Percentiles rank a stretch among this genome's conserved stretches.
These are phyloP conservation scores for Fukomys damarensis DNA, from an alignment of 2,113 vertebrate genomes.

Conservation along the genomic window DNA sequence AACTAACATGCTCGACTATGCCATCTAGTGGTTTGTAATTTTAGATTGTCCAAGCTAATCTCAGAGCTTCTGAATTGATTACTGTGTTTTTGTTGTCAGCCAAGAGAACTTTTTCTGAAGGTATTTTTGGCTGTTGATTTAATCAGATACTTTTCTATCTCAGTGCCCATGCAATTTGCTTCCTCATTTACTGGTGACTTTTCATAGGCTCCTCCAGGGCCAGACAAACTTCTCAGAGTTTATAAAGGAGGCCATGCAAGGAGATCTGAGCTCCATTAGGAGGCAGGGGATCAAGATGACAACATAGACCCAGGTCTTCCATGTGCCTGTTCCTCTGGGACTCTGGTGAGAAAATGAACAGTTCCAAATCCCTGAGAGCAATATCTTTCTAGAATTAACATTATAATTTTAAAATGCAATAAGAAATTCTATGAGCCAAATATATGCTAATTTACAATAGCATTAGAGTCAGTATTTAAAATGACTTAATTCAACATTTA, in stretches of 20 bases:
- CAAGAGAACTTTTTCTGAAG: rapidly evolving
- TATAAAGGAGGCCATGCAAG: no score
- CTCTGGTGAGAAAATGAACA: not conserved
- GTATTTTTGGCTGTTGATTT: no score
- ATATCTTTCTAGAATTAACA: not conserved
- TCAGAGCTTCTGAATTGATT: not conserved
- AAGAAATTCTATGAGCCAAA: not conserved
- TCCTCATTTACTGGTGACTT: no score
- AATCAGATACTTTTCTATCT: no score
- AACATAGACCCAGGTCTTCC: no score
- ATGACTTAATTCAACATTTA: not conserved
- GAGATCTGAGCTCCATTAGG: not conserved
- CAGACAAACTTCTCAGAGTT: not conserved
- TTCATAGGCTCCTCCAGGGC: not conserved
- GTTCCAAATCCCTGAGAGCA: not conserved
- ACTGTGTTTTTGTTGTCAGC: not conserved
- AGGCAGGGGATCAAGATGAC: not conserved
- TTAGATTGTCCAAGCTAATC: not conserved
- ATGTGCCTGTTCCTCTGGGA: not conserved
- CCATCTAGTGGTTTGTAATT: not conserved
- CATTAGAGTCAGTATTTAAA: not conserved
- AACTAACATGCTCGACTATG: not conserved
- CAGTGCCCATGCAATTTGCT: no score
- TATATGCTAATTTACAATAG: not conserved
- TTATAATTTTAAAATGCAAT: not conserved